A percentile compares a stretch with the other conserved stretches of the same genome.
phyloP scores from a whole-genome alignment of 2,113 vertebrate genomes.

The Tretioscincus oriximinensis region DNA sequence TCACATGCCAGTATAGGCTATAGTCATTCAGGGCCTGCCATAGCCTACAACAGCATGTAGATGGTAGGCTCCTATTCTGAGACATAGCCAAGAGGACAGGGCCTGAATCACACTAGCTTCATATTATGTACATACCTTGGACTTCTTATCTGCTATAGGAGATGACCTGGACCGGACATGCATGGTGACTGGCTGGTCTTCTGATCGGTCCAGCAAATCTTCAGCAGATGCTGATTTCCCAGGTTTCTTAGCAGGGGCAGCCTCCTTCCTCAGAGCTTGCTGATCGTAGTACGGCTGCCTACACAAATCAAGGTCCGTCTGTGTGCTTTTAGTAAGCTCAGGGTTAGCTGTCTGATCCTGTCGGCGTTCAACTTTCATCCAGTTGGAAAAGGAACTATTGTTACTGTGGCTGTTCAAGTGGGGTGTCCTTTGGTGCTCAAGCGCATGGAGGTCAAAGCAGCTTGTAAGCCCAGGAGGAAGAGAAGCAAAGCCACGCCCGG shows the following conservation, averaged over 20 bases:
- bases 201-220: slow-evolving; percentile 79
- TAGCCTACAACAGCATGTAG: too few relatives aligned
- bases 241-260: slow-evolving; percentile 42
- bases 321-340: slow-evolving; percentile 52
- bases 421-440: slow-evolving; percentile 48
- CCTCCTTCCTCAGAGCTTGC: slow-evolving; percentile 54
- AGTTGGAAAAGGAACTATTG: slow-evolving; percentile 49
- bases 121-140: slow-evolving; percentile 71
- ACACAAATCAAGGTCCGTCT: slow-evolving; percentile 29
- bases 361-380: slow-evolving; percentile 42
- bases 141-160: slow-evolving; percentile 73
- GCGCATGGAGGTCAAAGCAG: slow-evolving; percentile 54
- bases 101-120: too few relatives aligned
- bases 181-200: slow-evolving; percentile 64
- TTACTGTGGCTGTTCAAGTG: slow-evolving; percentile 38
- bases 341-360: slow-evolving; percentile 47
- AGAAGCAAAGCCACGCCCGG: slow-evolving; percentile 52
- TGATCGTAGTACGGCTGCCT: slow-evolving; percentile 35
- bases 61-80: too few relatives aligned
- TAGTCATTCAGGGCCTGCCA: too few relatives aligned
- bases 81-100: too few relatives aligned
- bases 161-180: slow-evolving; percentile 85
- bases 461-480: slow-evolving; percentile 61
- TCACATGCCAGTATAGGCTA: too few relatives aligned
- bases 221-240: slow-evolving; percentile 87